A percentile compares a stretch with the other conserved stretches of the same genome.
Evolutionary conservation across 2,113 vertebrate species (phyloP).

Genomic region (Hippolais icterina): DNA sequence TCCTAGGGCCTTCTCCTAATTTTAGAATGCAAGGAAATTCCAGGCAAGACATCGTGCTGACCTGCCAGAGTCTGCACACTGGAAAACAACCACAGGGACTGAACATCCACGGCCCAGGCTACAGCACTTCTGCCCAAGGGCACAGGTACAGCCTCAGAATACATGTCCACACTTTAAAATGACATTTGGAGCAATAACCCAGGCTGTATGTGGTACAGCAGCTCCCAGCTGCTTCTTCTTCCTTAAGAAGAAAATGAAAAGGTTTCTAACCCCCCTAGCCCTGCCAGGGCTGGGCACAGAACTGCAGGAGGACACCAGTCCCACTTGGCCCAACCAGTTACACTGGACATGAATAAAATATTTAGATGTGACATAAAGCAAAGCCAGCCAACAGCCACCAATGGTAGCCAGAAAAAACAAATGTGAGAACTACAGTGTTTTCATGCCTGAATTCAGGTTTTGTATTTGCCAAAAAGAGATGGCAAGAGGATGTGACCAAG

Average conservation of each 20-base stretch:
- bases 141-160: neutral
- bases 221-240: neutral
- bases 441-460: neutral
- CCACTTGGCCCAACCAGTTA: neutral
- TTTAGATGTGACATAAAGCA: neutral
- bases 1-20: slow-evolving; percentile 18
- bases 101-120: neutral
- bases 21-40: slow-evolving; percentile 60
- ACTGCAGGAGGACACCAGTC: neutral
- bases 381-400: neutral
- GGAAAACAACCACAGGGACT: neutral
- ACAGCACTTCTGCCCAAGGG: neutral
- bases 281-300: neutral
- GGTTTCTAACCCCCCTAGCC: neutral
- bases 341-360: neutral
- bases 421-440: neutral
- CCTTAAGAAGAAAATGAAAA: neutral
- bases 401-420: neutral
- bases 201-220: neutral
- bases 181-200: neutral
- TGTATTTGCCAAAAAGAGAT: neutral
- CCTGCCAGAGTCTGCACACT: neutral
- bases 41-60: neutral
- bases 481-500: neutral
- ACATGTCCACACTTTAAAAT: rapidly evolving